phyloP scores from a whole-genome alignment of 2,888 invertebrate genomes.

The Galerucella pusilla region DNA sequence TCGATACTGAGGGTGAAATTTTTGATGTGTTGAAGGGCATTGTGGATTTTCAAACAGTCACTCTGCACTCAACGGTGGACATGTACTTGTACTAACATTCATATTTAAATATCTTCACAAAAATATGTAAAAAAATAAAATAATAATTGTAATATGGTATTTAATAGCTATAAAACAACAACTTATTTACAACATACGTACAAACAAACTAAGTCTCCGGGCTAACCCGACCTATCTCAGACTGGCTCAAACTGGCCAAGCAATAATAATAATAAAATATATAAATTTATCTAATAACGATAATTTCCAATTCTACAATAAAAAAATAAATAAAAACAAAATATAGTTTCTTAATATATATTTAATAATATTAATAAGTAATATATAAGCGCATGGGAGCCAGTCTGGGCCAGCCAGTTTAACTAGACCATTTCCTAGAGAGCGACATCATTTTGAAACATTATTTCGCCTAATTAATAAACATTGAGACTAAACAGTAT shows the following conservation, averaged over 20 bases:
- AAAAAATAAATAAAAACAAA: conserved; percentile 66
- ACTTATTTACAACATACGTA: conserved; percentile 65
- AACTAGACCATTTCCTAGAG: conserved; percentile 21
- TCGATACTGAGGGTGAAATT: not conserved
- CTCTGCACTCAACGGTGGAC: conserved; percentile 64
- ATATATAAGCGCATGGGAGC: conserved; percentile 57
- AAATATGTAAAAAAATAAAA: conserved; percentile 68
- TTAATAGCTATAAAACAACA: conserved; percentile 67
- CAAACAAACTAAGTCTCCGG: conserved; percentile 63
- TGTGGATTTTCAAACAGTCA: conserved; percentile 63
- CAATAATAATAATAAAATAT: conserved; percentile 61
- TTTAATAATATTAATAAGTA: conserved; percentile 59
- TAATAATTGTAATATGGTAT: conserved; percentile 65
- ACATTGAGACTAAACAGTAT: not conserved
- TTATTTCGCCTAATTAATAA: not conserved
- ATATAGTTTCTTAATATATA: conserved; percentile 61
- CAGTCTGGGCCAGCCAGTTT: conserved; percentile 53
- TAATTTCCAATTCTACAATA: conserved; percentile 63
- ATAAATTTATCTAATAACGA: conserved; percentile 65
- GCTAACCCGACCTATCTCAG: conserved; percentile 53
- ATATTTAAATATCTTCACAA: conserved; percentile 67
- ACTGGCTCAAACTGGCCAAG: conserved; percentile 56
- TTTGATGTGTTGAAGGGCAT: conserved; percentile 1
- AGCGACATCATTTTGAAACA: not conserved
- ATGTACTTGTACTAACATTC: conserved; percentile 67